Base-by-base conservation (phyloP, 2,888 invertebrate genomes). In the Synergus gifuensis region DNA sequence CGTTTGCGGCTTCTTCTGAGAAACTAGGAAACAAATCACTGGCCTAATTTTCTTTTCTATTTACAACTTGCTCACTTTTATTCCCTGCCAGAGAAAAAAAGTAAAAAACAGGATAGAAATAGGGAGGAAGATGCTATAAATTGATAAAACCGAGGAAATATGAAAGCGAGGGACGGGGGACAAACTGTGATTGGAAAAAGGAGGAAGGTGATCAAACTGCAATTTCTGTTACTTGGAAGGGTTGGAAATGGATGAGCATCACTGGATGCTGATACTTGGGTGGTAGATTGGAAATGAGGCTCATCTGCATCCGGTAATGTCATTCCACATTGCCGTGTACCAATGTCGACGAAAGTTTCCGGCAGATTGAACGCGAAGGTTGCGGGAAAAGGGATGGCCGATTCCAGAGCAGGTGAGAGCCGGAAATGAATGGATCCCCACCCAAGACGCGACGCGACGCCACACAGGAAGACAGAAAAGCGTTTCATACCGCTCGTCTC, bases 251-350 rank as follows among this genome's bases (percentile, higher is more conserved):
- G 36, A 73, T 73, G 54, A 73, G 49, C 73, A 16, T 49, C 36
- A 36, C 36, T 73, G 46, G 69, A 69, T 69, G 28, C 69, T 46
- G 46, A 69, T 69, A 28, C 69, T 49, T 69, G 69, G 49, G 46
- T 69, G 69, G 22, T 83, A 79, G 82, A 82, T 85, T 81, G 83
- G 83, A 85, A 87, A 85, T 83, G 85, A 87, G 87, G 85, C 86
- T 88, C 88, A 86, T 89, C 86, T 88, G 88, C 86, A 88, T 87
- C 85, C 84, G 85, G 83, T 86, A 86, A 87, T 83, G 83, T 86
- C 86, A 83, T 85, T 86, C 83, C 7, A 54, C 64, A 62, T 80
- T 62, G 76, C 62, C 69, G 60, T 67, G 78, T 58, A 78, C 66
- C 64, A 79, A 79, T 78, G 78, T 79, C 54, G 67, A 79, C 76